Percentiles rank a stretch among this genome's conserved stretches.
Conservation (phyloP, 2,113 vertebrate species). For the Cephalopterus ornatus region DNA sequence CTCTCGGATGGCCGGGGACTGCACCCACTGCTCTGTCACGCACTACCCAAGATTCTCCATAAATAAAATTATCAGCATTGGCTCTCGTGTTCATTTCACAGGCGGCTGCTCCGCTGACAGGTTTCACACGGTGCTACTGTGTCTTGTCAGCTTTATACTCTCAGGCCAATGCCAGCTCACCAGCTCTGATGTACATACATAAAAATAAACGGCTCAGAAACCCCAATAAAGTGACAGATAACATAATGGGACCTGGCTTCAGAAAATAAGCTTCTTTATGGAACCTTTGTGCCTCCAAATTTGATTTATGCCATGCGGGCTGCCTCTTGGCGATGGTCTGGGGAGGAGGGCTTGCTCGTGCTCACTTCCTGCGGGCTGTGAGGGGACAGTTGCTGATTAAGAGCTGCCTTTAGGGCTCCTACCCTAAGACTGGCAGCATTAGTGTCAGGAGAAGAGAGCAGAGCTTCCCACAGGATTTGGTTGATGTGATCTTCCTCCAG, state of each 20-base stretch:
- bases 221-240: conserved; percentile 58
- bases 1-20: neutral
- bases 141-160: conserved; percentile 77
- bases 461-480: neutral
- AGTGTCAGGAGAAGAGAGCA: neutral
- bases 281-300: conserved; percentile 37
- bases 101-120: conserved; percentile 76
- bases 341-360: neutral
- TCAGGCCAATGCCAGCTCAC: conserved; percentile 44
- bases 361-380: accelerated
- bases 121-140: conserved; percentile 53
- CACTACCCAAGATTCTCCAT: conserved; percentile 54
- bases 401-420: neutral
- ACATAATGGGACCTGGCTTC: conserved; percentile 57
- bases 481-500: neutral
- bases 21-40: neutral
- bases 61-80: conserved; percentile 51
- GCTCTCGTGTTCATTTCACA: conserved; percentile 77
- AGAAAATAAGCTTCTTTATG: conserved; percentile 54
- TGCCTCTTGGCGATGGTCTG: neutral
- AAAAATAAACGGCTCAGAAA: conserved; percentile 74
- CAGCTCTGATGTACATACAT: conserved; percentile 61
- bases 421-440: neutral
- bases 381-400: neutral
- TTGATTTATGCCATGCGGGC: neutral